These are phyloP conservation scores for Sycon ciliatum DNA, from an alignment of 37 sponge, comb jelly and placozoan species.

Conservation along the genomic window DNA sequence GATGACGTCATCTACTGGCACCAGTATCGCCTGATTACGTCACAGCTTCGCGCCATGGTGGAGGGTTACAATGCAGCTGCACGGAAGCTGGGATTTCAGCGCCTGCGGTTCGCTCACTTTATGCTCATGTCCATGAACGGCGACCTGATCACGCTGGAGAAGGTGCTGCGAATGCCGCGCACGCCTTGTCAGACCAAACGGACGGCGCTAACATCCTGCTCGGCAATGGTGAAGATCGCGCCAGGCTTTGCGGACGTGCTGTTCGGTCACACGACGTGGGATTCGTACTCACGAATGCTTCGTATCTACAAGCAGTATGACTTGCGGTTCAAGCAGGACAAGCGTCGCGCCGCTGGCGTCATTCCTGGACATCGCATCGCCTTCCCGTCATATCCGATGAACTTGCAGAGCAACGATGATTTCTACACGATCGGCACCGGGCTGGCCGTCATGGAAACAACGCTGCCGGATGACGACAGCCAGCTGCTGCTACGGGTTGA, in stretches of 20 bases:
- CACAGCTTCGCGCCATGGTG: background rate
- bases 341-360: constrained; percentile 16
- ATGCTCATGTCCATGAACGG: constrained; percentile 57
- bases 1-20: background rate
- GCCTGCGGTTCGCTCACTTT: background rate
- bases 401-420: constrained; percentile 76
- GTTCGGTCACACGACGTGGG: constrained; percentile 89
- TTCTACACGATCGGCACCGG: constrained; percentile 66
- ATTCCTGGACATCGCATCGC: constrained; percentile 50
- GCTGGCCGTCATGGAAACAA: constrained; percentile 35
- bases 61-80: background rate
- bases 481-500: too few relatives aligned
- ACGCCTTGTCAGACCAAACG: background rate
- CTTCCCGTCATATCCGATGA: constrained; percentile 90
- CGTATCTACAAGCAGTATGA: constrained; percentile 73
- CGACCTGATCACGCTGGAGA: constrained; percentile 75
- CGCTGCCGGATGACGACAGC: background rate
- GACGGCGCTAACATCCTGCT: constrained; percentile 61
- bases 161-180: constrained; percentile 39
- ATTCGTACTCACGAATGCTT: constrained; percentile 60
- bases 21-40: background rate
- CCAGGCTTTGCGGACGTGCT: constrained; percentile 59
- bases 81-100: too few relatives aligned
- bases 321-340: constrained; percentile 16
- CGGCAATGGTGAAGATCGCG: constrained; percentile 77